phyloP scores from a whole-genome alignment of 1,140 invertebrate species.

The Hirudo medicinalis region DNA sequence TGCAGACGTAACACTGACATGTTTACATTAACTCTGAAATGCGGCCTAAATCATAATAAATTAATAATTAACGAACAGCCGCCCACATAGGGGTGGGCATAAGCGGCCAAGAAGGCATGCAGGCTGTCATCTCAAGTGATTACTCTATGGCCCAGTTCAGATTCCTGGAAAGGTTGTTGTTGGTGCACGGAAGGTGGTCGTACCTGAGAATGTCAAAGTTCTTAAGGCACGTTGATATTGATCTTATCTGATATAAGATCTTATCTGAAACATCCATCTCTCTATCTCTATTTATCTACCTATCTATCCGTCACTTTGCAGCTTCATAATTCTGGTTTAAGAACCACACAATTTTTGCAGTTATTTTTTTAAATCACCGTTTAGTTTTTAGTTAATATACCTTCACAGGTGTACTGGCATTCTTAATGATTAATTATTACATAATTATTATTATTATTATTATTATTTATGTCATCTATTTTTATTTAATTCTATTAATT shows the following conservation, averaged over 20 bases:
- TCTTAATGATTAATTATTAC: no score
- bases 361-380: no score
- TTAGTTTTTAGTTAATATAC: no score
- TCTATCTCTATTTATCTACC: conserved; percentile 9
- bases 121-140: conserved; percentile 91
- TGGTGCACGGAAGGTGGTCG: conserved; percentile 67
- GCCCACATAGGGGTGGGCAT: conserved; percentile 79
- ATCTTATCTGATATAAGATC: background rate
- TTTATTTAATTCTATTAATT: no score
- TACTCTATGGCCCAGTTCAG: conserved; percentile 95
- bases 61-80: conserved; percentile 36
- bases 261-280: conserved; percentile 12
- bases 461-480: no score
- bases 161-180: conserved; percentile 78
- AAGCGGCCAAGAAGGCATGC: conserved; percentile 88
- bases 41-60: no score
- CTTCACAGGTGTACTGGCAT: no score
- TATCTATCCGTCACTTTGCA: background rate
- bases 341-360: no score
- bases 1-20: no score
- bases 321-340: no score
- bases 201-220: conserved; percentile 70
- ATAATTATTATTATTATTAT: no score
- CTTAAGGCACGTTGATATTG: conserved; percentile 48
- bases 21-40: no score